Evolutionary conservation across 2,888 invertebrate species (phyloP).

Genomic region (Rhamnusium bicolor): DNA sequence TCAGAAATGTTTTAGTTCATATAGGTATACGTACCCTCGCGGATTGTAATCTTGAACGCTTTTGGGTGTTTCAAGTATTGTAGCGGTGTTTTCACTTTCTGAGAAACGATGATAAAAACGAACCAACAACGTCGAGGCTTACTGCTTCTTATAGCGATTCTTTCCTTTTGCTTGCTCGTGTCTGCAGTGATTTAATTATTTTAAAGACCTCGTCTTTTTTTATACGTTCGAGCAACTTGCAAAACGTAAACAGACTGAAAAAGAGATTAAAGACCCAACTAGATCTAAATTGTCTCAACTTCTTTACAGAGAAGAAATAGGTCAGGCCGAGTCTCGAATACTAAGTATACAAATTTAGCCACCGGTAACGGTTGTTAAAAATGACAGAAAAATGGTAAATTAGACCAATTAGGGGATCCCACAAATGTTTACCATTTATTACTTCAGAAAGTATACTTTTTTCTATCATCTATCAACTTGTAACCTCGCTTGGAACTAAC

Average conservation of each 20-base stretch:
- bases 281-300: neutral
- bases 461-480: too few relatives aligned
- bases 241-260: neutral
- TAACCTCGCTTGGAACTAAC: too few relatives aligned
- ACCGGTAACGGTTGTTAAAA: too few relatives aligned
- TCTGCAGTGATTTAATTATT: slow-evolving; percentile 50
- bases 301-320: neutral
- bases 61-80: slow-evolving; percentile 2
- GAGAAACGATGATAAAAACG: slow-evolving; percentile 24
- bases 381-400: too few relatives aligned
- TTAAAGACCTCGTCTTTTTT: slow-evolving; percentile 29
- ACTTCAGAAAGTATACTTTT: too few relatives aligned
- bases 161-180: slow-evolving; percentile 6
- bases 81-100: slow-evolving; percentile 23
- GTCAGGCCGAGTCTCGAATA: neutral
- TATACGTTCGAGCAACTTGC: neutral
- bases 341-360: neutral
- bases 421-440: too few relatives aligned
- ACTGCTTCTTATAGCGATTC: slow-evolving; percentile 1
- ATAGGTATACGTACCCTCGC: neutral
- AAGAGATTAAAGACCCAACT: neutral
- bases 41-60: neutral
- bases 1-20: slow-evolving; percentile 32
- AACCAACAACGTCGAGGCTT: slow-evolving; percentile 21
- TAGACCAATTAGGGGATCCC: too few relatives aligned